A percentile compares a stretch with the other conserved stretches of the same genome.
Conservation (phyloP, 1,140 invertebrate species). For the Colletes gigas region DNA sequence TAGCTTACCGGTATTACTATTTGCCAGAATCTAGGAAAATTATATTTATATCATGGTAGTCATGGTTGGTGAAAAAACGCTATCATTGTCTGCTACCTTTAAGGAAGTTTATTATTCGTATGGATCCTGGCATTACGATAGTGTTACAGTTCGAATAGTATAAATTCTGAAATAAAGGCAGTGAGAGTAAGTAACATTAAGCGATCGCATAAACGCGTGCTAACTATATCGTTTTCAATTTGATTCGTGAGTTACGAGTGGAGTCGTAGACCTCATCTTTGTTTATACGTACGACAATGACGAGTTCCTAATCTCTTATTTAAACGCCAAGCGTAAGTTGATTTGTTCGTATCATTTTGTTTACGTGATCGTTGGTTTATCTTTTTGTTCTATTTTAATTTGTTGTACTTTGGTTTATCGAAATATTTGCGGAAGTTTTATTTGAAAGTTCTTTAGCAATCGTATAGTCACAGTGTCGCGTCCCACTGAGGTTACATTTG, state of each 20-base stretch:
- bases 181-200: conserved; percentile 44
- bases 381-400: not conserved
- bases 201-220: not conserved
- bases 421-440: not conserved
- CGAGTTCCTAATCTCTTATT: conserved; percentile 22
- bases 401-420: not conserved
- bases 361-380: not conserved
- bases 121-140: conserved; percentile 38
- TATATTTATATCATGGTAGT: not conserved
- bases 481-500: conserved; percentile 33
- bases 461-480: conserved; percentile 3
- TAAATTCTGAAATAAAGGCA: conserved; percentile 26
- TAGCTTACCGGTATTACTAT: not conserved
- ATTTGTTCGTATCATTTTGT: conserved; percentile 1
- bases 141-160: conserved; percentile 33
- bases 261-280: not conserved
- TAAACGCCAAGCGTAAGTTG: not conserved
- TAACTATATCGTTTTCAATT: not conserved
- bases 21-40: not conserved
- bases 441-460: not conserved
- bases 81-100: conserved; percentile 13
- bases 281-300: conserved; percentile 21
- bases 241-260: not conserved
- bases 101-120: conserved; percentile 46
- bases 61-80: conserved; percentile 14